Conservation (phyloP, 2,113 vertebrate species). For the Progne subis region DNA sequence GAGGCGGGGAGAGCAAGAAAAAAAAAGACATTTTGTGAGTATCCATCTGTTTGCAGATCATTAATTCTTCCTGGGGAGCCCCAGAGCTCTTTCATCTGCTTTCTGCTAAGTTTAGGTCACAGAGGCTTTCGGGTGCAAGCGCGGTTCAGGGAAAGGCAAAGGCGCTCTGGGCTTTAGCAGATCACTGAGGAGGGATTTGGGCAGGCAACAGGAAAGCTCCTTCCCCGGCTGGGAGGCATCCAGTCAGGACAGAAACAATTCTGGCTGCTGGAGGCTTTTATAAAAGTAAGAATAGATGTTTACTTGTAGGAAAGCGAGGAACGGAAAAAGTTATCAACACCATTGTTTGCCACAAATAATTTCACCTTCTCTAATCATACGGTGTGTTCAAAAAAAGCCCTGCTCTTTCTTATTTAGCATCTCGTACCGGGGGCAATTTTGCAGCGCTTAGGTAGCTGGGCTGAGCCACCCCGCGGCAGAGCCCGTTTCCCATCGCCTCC, state of each 20-base stretch:
- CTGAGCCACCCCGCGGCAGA: not conserved
- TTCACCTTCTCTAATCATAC: not conserved
- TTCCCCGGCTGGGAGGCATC: constrained; percentile 39
- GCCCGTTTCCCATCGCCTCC: not conserved
- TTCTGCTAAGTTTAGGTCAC: not conserved
- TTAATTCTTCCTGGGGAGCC: not conserved
- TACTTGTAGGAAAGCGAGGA: constrained; percentile 28
- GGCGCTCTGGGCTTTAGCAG: not conserved
- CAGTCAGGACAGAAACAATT: constrained; percentile 49
- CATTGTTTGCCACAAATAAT: constrained; percentile 55
- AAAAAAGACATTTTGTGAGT: not conserved
- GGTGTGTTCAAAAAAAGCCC: not conserved
- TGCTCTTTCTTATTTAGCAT: not conserved
- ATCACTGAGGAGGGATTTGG: not conserved
- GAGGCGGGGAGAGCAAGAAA: not conserved
- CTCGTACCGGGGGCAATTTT: too few species aligned
- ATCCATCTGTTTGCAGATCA: not conserved
- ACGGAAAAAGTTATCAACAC: constrained; percentile 48
- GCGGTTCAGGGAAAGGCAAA: not conserved
- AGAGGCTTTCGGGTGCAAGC: not conserved
- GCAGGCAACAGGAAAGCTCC: constrained; percentile 45
- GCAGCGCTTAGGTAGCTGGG: too few species aligned
- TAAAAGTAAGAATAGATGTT: constrained; percentile 55
- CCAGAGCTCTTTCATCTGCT: not conserved
- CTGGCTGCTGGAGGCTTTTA: not conserved